Base-by-base conservation (phyloP, 35 echinoderm and acorn worm genomes). In the Eucidaris tribuloides region DNA sequence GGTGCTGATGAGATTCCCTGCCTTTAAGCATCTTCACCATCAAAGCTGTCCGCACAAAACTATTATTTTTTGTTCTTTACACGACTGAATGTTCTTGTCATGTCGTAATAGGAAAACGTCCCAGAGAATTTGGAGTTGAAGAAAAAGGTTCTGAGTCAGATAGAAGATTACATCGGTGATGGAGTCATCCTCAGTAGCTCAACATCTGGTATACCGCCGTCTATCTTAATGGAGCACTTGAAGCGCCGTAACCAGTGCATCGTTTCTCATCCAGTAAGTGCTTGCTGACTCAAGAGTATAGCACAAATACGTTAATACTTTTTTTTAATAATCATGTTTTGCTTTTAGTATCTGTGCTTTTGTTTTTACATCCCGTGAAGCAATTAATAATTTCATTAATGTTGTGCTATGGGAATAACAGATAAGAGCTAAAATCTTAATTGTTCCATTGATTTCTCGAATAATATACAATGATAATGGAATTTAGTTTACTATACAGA, bases 91-190 rank as follows among this genome's bases (percentile, higher is more conserved):
- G 11, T 33, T 81, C 49, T 31, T 66, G 35, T 81, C 14, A 46
- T 43, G 45, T 80, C 37, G 48, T 42, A 38, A 7, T 50, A 94
- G 92, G 92, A 94, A 82, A 85, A 87, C 83, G 87, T 94, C 1
- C 92, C 92, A 72, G 92, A 94, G 58, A 94, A 86, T 37, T 18
- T 85, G 4, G 87, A 80, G 15, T 68, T 94, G 23, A 94, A 94
- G 64, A 76, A 79, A 46, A 58, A 81, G 43, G 87, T 90, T 5
- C 86, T 90, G 24, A 86, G 49, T 31, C 45, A 94, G 15, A 80
- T 94, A 28, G 92, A 94, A 29, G 14, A 86, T 77, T 85, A 76
- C 78, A 87, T 46, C 11, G 79, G 79, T 56, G 83, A 91, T 19
- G 27, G 40, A 25, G 78, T 83, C 30, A 66, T 96, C 14, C 39